Conservation (phyloP, 1,140 invertebrate genomes). For the Musca vetustissima region DNA sequence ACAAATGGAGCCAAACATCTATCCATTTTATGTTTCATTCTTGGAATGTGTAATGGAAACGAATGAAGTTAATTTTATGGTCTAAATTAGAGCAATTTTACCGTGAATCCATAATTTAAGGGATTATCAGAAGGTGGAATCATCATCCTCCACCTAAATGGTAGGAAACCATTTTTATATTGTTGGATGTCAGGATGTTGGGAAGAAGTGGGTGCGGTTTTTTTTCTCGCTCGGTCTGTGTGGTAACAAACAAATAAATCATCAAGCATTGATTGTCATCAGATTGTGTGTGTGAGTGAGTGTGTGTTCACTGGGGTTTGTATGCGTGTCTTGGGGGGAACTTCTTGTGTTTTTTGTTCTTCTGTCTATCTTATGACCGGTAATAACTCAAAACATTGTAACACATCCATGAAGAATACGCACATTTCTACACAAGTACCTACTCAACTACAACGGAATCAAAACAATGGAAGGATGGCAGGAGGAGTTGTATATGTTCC, state of each 20-base stretch:
- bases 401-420: neutral
- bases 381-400: slow-evolving; percentile 14
- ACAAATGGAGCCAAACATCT: too few species aligned
- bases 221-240: too few species aligned
- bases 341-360: neutral
- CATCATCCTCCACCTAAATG: too few species aligned
- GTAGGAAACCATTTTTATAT: too few species aligned
- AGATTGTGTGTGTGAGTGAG: neutral
- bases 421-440: neutral
- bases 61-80: too few species aligned
- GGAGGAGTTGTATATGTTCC: neutral
- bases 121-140: slow-evolving; percentile 10
- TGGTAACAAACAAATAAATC: slow-evolving; percentile 7
- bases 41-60: too few species aligned
- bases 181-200: too few species aligned
- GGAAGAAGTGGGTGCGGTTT: too few species aligned
- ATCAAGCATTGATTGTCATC: neutral
- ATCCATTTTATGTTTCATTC: too few species aligned
- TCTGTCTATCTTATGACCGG: neutral
- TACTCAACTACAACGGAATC: neutral
- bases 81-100: neutral
- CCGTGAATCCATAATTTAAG: slow-evolving; percentile 10
- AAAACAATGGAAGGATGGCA: neutral
- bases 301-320: too few species aligned
- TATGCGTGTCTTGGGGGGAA: too few species aligned